Percentiles rank a stretch among this genome's conserved stretches.
Conservation (phyloP, 2,888 invertebrate genomes). For the Lucinisca nassula region DNA sequence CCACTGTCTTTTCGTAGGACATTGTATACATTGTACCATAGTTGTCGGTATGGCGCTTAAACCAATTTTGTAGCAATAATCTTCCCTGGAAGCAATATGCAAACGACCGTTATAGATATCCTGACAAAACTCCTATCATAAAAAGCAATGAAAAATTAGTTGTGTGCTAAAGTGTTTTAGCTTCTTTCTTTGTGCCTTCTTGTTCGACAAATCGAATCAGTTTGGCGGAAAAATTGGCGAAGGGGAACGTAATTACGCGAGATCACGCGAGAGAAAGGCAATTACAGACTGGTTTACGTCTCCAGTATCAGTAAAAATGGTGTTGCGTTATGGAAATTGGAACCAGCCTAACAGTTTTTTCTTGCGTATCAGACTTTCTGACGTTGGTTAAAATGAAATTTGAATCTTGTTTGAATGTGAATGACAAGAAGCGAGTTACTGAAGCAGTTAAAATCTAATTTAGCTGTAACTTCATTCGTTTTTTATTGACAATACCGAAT, state of each 20-base stretch:
- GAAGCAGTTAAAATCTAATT: constrained; percentile 52
- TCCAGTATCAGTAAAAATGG: constrained; percentile 47
- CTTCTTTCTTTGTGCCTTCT: constrained; percentile 8
- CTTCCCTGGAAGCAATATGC: not conserved
- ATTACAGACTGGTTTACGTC: constrained; percentile 35
- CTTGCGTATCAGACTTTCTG: constrained; percentile 34
- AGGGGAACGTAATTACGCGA: constrained; percentile 45
- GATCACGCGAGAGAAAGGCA: constrained; percentile 53
- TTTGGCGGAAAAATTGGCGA: constrained; percentile 29
- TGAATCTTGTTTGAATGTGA: constrained; percentile 31
- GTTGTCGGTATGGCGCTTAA: too few relatives aligned
- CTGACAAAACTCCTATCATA: not conserved
- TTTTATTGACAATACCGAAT: constrained; percentile 37
- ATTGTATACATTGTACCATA: too few relatives aligned
- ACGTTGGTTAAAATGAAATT: constrained; percentile 43
- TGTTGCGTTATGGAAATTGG: constrained; percentile 20
- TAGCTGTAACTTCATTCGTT: constrained; percentile 39
- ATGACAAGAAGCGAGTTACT: constrained; percentile 14
- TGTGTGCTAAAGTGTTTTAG: not conserved
- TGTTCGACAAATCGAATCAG: constrained; percentile 41
- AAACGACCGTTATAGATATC: not conserved
- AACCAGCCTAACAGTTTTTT: constrained; percentile 1
- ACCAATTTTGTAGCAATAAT: not conserved
- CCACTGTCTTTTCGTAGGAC: too few relatives aligned
- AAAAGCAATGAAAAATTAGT: constrained; percentile 2